Evolutionary conservation across 2,797 vertebrate species (phyloP).

Genomic region (Mormyrus hasselquistii): DNA sequence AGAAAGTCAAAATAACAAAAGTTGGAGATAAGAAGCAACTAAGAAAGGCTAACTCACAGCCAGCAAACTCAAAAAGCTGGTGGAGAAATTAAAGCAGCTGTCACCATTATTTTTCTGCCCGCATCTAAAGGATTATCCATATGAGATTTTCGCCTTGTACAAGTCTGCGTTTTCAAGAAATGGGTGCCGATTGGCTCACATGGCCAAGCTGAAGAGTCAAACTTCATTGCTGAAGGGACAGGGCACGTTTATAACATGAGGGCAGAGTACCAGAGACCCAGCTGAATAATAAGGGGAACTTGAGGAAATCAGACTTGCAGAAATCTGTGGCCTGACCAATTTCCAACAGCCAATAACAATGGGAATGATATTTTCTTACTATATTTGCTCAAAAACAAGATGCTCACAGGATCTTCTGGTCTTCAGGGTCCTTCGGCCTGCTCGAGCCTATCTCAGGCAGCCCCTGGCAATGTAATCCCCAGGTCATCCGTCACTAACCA

Average conservation of each 20-base stretch:
- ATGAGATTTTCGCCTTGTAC: background rate
- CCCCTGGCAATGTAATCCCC: background rate
- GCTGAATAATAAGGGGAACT: background rate
- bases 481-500: background rate
- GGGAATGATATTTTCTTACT: background rate
- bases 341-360: background rate
- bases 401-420: background rate
- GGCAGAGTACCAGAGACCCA: background rate
- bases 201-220: background rate
- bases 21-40: background rate
- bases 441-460: background rate
- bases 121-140: background rate
- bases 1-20: constrained; percentile 17
- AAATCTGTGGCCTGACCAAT: background rate
- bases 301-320: background rate
- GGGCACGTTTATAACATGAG: background rate
- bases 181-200: background rate
- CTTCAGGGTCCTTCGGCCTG: background rate
- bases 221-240: background rate
- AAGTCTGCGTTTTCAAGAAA: background rate
- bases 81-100: background rate
- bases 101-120: background rate
- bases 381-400: background rate
- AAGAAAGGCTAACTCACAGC: background rate
- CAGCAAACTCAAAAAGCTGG: background rate